Evolutionary conservation across 2,888 invertebrate genomes (phyloP).

Genomic region (Phytoseiulus persimilis): DNA sequence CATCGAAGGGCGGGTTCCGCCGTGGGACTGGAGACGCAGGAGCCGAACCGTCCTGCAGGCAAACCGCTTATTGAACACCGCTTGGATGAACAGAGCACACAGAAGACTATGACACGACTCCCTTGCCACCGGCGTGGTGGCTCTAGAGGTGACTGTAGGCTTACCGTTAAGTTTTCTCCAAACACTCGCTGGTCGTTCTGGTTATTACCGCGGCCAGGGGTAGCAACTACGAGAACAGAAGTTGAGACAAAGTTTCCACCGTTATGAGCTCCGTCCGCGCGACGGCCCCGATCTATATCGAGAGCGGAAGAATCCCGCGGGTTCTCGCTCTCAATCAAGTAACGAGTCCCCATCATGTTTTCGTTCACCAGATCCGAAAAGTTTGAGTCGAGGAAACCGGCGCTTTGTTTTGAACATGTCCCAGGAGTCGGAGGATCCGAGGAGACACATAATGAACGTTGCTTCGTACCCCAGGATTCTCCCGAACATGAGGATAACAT

Average conservation of each 20-base stretch:
- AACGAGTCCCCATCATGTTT: too few relatives aligned
- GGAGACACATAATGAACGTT: too few relatives aligned
- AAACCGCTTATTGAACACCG: slow-evolving; percentile 5
- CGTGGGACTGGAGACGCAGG: neutral
- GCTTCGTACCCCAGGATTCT: too few relatives aligned
- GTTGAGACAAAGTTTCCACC: neutral
- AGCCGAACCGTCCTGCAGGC: neutral
- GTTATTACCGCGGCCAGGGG: neutral
- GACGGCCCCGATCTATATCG: too few relatives aligned
- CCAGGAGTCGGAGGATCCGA: too few relatives aligned
- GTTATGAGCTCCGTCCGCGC: too few relatives aligned
- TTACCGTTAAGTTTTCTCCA: neutral
- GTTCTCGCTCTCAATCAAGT: too few relatives aligned
- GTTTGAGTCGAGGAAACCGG: too few relatives aligned
- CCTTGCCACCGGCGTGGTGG: neutral
- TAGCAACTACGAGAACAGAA: neutral
- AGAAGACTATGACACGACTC: neutral
- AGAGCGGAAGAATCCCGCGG: too few relatives aligned
- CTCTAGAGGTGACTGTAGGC: neutral
- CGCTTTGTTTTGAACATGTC: too few relatives aligned
- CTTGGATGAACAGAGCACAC: neutral
- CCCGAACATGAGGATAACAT: too few relatives aligned
- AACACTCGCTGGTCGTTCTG: neutral
- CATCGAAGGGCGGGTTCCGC: neutral
- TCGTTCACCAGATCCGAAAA: too few relatives aligned